Evolutionary conservation across 1,140 invertebrate species (phyloP), one percentile per base, ranked within the genome.

Genomic region (Leptoteleia sp.): DNA sequence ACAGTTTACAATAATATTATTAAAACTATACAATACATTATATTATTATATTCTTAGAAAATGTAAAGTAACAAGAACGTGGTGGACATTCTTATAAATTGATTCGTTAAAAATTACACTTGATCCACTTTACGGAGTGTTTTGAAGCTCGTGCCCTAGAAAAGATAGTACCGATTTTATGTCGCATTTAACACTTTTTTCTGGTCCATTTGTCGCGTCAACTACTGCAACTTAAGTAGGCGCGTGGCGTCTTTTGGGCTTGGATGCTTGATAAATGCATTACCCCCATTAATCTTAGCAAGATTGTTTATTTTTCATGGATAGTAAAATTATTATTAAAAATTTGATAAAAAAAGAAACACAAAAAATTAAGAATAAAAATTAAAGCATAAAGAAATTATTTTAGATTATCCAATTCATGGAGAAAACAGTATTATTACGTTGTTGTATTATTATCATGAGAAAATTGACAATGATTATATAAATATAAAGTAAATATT

Each of bases 221-320:
- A 68, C 50, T 55, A 19, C 17, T 68, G 33, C 13, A 59, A 70
- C 65, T 40, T 40, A 70, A 70, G 65, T 70, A 70, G 54, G 25
- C 65, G 54, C 65, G 65, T 70, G 65, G 65, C 65, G 65, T 70
- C 65, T 68, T 50, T 59, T 59, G 13, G 43, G 25, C 27, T 37
- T 57, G 5, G 61, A 37, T 31, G 57, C 42, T 43, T 62, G 57
- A 62, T 62, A 62, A 47, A 33, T 5, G 1, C n/a, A n/a, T n/a
- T n/a, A 33, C 3, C 25, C 4, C 27, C 8, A 29, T 29, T 4
- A 22, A 22, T 5, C 5, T 2, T 5, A 3, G 19, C 19, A 22
- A 22, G 5, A 22, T 22, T 15, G 0, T 42, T n/a, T n/a, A n/a
- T n/a, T n/a, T n/a, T n/a, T n/a, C n/a, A n/a, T n/a, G n/a, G n/a